Conservation (phyloP, 2,113 vertebrate species). For the Ia io region DNA sequence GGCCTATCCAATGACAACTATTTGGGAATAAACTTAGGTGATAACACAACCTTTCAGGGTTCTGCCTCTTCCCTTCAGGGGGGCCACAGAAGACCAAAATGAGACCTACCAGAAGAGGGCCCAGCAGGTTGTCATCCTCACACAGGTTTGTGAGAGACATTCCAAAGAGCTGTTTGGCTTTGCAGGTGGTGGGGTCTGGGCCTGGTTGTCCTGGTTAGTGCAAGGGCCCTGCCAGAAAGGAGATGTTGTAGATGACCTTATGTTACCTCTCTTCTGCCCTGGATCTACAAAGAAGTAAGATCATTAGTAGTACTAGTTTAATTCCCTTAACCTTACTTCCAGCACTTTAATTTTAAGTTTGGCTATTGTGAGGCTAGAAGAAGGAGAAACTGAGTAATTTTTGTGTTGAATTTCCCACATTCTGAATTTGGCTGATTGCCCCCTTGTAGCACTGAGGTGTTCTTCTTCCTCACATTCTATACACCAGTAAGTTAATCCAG, state of each 20-base stretch:
- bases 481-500: background rate
- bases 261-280: conserved; percentile 79
- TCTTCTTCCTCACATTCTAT: background rate
- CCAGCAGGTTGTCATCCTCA: background rate
- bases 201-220: background rate
- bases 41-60: background rate
- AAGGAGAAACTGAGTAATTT: conserved; percentile 28
- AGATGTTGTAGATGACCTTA: background rate
- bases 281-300: conserved; percentile 79
- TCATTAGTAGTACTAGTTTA: conserved; percentile 52
- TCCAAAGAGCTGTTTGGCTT: background rate
- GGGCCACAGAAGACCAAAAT: background rate
- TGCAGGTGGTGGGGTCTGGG: background rate
- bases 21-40: background rate
- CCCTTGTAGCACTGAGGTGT: no score
- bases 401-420: background rate
- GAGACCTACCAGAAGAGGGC: background rate
- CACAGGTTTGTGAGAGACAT: background rate
- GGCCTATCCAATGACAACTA: background rate
- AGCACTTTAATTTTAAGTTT: conserved; percentile 56
- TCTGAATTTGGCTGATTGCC: background rate
- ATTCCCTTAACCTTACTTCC: conserved; percentile 37
- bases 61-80: background rate
- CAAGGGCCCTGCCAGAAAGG: background rate
- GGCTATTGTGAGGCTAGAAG: conserved; percentile 51